A percentile compares a stretch with the other conserved stretches of the same genome.
Evolutionary conservation across 2,888 invertebrate species (phyloP).

Genomic region (Acronicta aceris): DNA sequence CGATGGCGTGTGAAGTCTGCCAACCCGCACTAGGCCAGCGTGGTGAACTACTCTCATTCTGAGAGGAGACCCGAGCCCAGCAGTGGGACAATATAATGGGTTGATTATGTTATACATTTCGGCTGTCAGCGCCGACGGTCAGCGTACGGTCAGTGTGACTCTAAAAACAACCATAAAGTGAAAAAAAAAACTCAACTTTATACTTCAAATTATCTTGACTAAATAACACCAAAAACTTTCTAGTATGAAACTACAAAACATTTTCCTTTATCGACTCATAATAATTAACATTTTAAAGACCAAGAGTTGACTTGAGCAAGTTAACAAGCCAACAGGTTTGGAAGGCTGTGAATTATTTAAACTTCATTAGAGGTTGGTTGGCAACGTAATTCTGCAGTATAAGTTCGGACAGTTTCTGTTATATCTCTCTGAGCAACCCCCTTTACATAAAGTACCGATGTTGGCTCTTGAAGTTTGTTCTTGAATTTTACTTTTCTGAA

Average conservation of each 20-base stretch:
- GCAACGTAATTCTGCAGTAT: slow-evolving; percentile 44
- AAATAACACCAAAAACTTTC: slow-evolving; percentile 16
- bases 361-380: slow-evolving; percentile 56
- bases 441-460: slow-evolving; percentile 35
- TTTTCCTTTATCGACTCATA: slow-evolving; percentile 49
- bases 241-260: slow-evolving; percentile 13
- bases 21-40: too few species aligned
- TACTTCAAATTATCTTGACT: too few species aligned
- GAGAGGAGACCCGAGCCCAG: too few species aligned
- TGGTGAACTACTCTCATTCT: too few species aligned
- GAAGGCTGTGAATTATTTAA: slow-evolving; percentile 61
- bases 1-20: too few species aligned
- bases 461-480: slow-evolving; percentile 29
- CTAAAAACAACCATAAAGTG: too few species aligned
- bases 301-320: slow-evolving; percentile 44
- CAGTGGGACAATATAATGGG: too few species aligned
- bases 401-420: slow-evolving; percentile 47
- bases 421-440: slow-evolving; percentile 37
- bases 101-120: too few species aligned
- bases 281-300: slow-evolving; percentile 67
- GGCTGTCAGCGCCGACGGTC: too few species aligned
- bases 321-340: slow-evolving; percentile 57
- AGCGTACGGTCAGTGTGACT: too few species aligned
- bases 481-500: slow-evolving; percentile 37
- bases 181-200: too few species aligned